Evolutionary conservation across 2,113 vertebrate species (phyloP).

Genomic region (Nannospalax galili): DNA sequence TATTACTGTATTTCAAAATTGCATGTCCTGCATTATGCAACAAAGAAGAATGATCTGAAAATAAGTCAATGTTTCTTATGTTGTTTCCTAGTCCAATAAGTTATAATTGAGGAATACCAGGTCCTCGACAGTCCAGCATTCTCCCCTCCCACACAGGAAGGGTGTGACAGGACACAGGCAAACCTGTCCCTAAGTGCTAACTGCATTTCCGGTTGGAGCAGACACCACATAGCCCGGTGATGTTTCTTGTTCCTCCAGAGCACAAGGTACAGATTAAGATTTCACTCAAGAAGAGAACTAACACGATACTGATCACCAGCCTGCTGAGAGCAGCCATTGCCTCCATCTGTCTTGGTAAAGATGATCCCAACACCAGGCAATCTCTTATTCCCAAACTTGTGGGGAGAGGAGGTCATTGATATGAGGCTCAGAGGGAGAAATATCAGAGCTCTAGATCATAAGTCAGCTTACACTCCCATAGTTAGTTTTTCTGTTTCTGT

Average conservation of each 20-base stretch:
- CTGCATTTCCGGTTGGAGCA: background rate
- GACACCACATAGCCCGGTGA: background rate
- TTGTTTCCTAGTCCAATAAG: background rate
- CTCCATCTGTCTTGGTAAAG: slow-evolving; percentile 14
- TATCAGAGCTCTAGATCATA: background rate
- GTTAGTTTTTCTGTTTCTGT: background rate
- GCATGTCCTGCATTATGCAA: no score
- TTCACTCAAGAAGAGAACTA: background rate
- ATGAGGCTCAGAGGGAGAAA: background rate
- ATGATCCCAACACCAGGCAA: background rate
- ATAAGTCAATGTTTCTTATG: background rate
- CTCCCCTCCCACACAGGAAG: background rate
- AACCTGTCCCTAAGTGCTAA: background rate
- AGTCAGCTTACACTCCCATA: background rate
- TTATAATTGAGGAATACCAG: background rate
- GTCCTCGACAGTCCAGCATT: background rate
- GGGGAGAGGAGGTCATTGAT: background rate
- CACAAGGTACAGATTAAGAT: background rate
- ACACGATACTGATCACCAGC: background rate
- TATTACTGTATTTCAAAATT: no score
- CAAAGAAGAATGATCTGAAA: no score
- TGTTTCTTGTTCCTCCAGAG: background rate
- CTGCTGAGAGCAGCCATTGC: background rate
- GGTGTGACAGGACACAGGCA: background rate
- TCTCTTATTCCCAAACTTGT: background rate